A percentile compares a stretch with the other conserved stretches of the same genome.
These are phyloP conservation scores for Cerastoderma edule DNA, from an alignment of 2,888 invertebrate genomes.

Conservation along the genomic window DNA sequence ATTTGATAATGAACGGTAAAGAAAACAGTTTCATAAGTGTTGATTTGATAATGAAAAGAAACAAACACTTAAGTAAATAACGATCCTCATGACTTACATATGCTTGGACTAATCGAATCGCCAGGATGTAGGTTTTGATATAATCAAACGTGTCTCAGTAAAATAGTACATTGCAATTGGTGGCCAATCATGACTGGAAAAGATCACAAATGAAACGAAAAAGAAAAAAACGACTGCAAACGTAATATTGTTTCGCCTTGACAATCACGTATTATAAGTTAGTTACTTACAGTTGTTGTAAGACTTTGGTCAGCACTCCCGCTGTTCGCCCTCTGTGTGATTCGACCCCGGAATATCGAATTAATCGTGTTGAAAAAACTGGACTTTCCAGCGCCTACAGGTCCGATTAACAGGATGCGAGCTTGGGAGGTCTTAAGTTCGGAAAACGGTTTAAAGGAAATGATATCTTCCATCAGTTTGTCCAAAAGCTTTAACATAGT, in stretches of 20 bases:
- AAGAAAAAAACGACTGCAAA: not conserved
- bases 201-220: not conserved
- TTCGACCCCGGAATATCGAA: conserved; percentile 66
- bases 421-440: conserved; percentile 56
- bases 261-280: not conserved
- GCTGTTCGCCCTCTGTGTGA: conserved; percentile 66
- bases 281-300: conserved; percentile 58
- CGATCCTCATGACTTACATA: too few species aligned
- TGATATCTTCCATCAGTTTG: conserved; percentile 51
- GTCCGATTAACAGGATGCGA: conserved; percentile 65
- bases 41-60: too few species aligned
- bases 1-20: too few species aligned
- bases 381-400: conserved; percentile 66
- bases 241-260: not conserved
- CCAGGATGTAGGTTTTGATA: not conserved
- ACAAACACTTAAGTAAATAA: too few species aligned
- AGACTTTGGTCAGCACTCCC: conserved; percentile 69
- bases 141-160: too few species aligned
- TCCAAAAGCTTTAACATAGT: conserved; percentile 45
- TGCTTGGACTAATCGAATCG: too few species aligned
- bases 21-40: too few species aligned
- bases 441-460: conserved; percentile 55
- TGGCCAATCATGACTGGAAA: not conserved
- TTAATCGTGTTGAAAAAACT: conserved; percentile 71
- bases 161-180: too few species aligned